Base-by-base conservation (phyloP, 1,140 invertebrate genomes). In the Drosophila lowei region DNA sequence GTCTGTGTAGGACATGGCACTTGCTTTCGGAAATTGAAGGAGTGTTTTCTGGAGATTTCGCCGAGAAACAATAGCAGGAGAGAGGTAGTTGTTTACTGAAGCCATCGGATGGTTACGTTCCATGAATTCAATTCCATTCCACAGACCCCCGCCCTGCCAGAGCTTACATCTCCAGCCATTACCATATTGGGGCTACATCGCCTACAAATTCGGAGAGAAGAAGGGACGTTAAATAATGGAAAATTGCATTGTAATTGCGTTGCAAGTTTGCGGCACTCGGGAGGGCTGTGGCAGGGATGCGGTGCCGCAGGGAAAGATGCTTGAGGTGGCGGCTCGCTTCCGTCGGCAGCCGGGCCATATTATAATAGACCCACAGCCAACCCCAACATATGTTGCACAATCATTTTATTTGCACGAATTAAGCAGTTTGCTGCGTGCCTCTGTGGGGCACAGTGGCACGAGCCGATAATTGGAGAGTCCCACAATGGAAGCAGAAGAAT, bases 351-450 rank as follows among this genome's bases (percentile, higher is more conserved):
- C 18, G 5, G 28, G 13, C 18, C 11, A 43, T 34, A 43, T 50
- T 64, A 86, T 86, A 86, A 86, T 85, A 74, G 81, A 77, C 57
- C 67, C 67, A 54, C 64, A 70, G 75, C 54, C 61, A 48, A 50
- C 77, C 50, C 62, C 50, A 81, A 77, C 80, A 85, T 86, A 86
- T 86, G 81, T 81, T 86, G 73, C 81, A 86, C 74, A 86, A 86
- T 86, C 74, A 88, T 86, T 86, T 86, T 86, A 86, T 86, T 86
- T 86, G 83, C 78, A 75, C 65, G 65, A 86, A 88, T 86, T 86
- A 86, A 88, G 65, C 77, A 86, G 46, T 62, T 77, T 48, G 46
- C 58, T 56, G 3, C 23, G 57, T 61, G 47, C 43, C 11, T 42
- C 58, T 64, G 38, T 43, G 42, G 53, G 41, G 60, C 56, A 85